These are phyloP conservation scores for Varanus komodoensis DNA, from an alignment of 2,113 vertebrate genomes.

Conservation along the genomic window DNA sequence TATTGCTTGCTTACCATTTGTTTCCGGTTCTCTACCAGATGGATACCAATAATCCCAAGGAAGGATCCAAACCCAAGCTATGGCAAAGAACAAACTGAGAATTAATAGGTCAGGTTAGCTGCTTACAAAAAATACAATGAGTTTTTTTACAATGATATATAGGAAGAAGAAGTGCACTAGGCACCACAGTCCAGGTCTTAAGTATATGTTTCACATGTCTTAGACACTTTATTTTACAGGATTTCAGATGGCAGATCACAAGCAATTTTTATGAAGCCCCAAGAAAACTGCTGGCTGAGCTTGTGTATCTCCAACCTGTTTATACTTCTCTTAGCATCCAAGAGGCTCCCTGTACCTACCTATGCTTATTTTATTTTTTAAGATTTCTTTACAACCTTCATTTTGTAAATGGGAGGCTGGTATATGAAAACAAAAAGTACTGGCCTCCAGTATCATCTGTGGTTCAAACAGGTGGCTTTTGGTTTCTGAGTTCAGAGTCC, in stretches of 20 bases:
- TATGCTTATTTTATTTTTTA: no score
- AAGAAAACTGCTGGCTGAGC: not conserved
- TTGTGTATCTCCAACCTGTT: no score
- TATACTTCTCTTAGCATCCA: no score
- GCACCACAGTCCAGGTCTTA: not conserved
- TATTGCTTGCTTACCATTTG: slow-evolving; percentile 87
- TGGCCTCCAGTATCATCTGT: no score
- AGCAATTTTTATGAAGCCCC: not conserved
- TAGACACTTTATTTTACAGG: not conserved
- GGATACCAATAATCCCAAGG: slow-evolving; percentile 89
- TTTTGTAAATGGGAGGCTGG: no score
- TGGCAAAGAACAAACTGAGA: slow-evolving; percentile 63
- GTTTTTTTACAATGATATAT: not conserved
- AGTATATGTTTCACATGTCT: not conserved
- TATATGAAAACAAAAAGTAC: no score
- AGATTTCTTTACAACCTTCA: no score
- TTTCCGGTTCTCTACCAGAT: slow-evolving; percentile 92
- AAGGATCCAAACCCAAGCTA: slow-evolving; percentile 96
- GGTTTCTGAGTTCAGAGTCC: no score
- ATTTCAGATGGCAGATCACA: not conserved
- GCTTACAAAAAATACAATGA: not conserved
- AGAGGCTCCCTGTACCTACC: no score
- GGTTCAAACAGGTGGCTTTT: no score
- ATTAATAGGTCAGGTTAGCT: slow-evolving; percentile 35
- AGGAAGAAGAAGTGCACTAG: not conserved